Base-by-base conservation (phyloP, 2,797 vertebrate genomes). In the Octomys mimax region DNA sequence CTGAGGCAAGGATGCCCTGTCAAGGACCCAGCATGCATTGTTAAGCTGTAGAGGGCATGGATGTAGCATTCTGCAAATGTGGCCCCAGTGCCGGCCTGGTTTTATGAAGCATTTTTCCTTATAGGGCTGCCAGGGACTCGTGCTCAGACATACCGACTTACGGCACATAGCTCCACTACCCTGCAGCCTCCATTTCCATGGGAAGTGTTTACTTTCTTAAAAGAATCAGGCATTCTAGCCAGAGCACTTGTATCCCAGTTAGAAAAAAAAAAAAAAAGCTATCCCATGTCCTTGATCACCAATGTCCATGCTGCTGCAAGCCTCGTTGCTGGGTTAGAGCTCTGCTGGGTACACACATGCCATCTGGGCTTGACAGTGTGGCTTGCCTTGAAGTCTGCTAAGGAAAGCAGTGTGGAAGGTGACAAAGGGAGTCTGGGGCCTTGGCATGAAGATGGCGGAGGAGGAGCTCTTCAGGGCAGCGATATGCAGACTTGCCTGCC, bases 221-320 rank as follows among this genome's bases (percentile, higher is more conserved):
- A 94, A 95, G 88, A 94, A 89, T 77, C 80, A 89, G 90, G 39
- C 64, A 42, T 95, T 88, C 77, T 64, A 77, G 62, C 68, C 13
- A 87, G 57, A 66, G 87, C 1, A 6, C 70, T 64, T 24, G 59
- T 88, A 64, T 89, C 70, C 68, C 57, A 82, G 18, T 75, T 42
- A 42, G 5, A 42, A 42, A 42, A 42, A 6, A 42, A 42, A 42
- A 59, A 77, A 62, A 22, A 64, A 95, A 79, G 81, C 81, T 2
- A 42, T 36, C 42, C 52, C 84, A 19, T 3, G 66, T 19, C 64
- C 42, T 80, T 68, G 61, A 62, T 36, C 49, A 21, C 59, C 49
- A 21, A 49, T 7, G 3, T 77, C 42, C 10, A 24, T 52, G 18
- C 70, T 62, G 46, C 24, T 6, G 1, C 0, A 28, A 80, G 7